A percentile compares a stretch with the other conserved stretches of the same genome.
These are phyloP conservation scores for Colistium nudipinnis DNA, from an alignment of 2,113 vertebrate species.

Conservation along the genomic window DNA sequence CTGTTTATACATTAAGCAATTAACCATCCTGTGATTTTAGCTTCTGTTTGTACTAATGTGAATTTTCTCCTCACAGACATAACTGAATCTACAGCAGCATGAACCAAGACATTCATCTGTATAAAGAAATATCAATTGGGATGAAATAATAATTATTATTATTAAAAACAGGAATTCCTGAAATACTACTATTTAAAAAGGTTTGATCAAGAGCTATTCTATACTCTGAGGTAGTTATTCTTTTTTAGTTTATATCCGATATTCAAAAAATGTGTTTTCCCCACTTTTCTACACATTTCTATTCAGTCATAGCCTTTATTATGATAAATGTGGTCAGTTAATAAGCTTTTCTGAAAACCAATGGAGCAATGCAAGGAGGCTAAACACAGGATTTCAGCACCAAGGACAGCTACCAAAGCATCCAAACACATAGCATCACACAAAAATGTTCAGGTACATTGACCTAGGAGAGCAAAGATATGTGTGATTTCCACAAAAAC, in stretches of 20 bases:
- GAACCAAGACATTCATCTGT: no score
- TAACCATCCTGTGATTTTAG: neutral
- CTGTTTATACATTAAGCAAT: neutral
- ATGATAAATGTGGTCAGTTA: constrained; percentile 1
- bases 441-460: no score
- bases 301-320: neutral
- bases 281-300: neutral
- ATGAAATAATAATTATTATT: no score
- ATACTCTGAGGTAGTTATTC: neutral
- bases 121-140: no score
- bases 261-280: neutral
- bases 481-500: neutral
- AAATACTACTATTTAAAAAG: neutral
- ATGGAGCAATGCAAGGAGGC: neutral
- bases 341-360: neutral
- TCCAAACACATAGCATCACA: neutral
- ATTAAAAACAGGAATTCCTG: no score
- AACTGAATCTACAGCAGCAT: no score
- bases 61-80: neutral
- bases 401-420: constrained; percentile 63
- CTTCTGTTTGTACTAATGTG: neutral
- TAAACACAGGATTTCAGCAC: constrained; percentile 50
- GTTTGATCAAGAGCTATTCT: no score
- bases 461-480: neutral
- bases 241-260: neutral